Evolutionary conservation across 2,113 vertebrate species (phyloP).

Genomic region (Oophaga pumilio): DNA sequence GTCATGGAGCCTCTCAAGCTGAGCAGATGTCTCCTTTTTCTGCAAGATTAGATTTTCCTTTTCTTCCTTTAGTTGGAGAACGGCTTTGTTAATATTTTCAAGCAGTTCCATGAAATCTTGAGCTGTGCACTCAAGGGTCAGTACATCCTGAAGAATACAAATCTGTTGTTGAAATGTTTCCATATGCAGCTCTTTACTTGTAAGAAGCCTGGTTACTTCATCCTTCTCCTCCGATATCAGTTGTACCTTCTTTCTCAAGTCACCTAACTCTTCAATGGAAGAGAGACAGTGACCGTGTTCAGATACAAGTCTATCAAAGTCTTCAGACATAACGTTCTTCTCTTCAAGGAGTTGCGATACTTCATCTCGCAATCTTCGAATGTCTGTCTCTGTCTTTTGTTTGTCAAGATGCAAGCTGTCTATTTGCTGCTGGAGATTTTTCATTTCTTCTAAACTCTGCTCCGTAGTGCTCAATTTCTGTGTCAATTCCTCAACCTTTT

Average conservation of each 20-base stretch:
- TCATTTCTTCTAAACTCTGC: constrained; percentile 64
- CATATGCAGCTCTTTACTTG: constrained; percentile 65
- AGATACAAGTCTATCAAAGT: constrained; percentile 63
- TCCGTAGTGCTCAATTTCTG: constrained; percentile 67
- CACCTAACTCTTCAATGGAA: constrained; percentile 64
- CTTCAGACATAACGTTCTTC: constrained; percentile 63
- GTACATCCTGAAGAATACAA: constrained; percentile 34
- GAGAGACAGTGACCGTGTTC: constrained; percentile 63
- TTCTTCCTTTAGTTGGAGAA: constrained; percentile 71
- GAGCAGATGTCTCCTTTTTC: constrained; percentile 69
- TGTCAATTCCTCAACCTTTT: constrained; percentile 71
- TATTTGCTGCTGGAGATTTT: constrained; percentile 71
- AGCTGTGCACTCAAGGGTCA: constrained; percentile 61
- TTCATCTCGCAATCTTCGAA: constrained; percentile 68
- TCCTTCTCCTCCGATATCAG: constrained; percentile 66
- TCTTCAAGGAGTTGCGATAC: constrained; percentile 67
- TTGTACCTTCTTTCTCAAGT: constrained; percentile 69
- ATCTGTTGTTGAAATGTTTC: constrained; percentile 68
- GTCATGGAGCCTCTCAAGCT: constrained; percentile 70
- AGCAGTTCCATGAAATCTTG: constrained; percentile 67
- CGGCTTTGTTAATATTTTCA: constrained; percentile 63
- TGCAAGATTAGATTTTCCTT: constrained; percentile 62
- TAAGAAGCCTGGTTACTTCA: constrained; percentile 63
- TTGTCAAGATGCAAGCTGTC: constrained; percentile 69
- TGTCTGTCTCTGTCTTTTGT: constrained; percentile 61